Conservation (phyloP, 2,113 vertebrate genomes). For the Oncorhynchus masou region DNA sequence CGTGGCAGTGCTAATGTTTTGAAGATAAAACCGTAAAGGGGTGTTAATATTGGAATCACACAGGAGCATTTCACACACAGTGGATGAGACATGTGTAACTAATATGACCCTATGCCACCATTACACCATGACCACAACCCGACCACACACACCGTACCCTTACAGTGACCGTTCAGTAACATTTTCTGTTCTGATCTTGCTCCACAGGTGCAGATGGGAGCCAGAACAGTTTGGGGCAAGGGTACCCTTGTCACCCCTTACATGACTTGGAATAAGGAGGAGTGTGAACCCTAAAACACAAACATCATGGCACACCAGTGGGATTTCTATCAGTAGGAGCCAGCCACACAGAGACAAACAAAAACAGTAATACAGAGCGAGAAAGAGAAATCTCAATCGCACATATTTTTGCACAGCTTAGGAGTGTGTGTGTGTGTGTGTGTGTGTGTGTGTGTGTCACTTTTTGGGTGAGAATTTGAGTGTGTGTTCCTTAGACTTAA, state of each 20-base stretch:
- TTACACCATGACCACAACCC: neutral
- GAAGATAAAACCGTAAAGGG: slow-evolving; percentile 31
- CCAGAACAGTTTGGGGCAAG: slow-evolving; percentile 57
- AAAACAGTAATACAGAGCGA: neutral
- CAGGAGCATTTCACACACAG: slow-evolving; percentile 28
- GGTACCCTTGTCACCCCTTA: slow-evolving; percentile 48
- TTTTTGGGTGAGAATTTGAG: neutral
- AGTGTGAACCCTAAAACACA: slow-evolving; percentile 66
- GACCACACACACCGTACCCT: slow-evolving; percentile 16
- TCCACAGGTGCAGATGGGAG: slow-evolving; percentile 66
- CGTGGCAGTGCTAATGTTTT: no score
- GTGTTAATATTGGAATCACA: slow-evolving; percentile 38
- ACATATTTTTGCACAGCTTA: slow-evolving; percentile 1
- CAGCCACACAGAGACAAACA: neutral
- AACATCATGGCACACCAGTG: slow-evolving; percentile 63
- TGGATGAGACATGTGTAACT: slow-evolving; percentile 1
- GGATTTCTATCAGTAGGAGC: slow-evolving; percentile 29
- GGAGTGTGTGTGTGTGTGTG: slow-evolving; percentile 9
- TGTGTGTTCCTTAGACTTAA: slow-evolving; percentile 33
- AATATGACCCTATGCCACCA: neutral
- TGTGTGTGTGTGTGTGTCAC: slow-evolving; percentile 2
- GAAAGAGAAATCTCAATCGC: slow-evolving; percentile 19
- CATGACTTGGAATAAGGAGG: slow-evolving; percentile 68
- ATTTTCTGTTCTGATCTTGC: slow-evolving; percentile 9
- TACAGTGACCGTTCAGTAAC: neutral